A percentile compares a stretch with the other conserved stretches of the same genome.
Evolutionary conservation across 1,140 invertebrate species (phyloP).

Genomic region (Paracyclopina nana): DNA sequence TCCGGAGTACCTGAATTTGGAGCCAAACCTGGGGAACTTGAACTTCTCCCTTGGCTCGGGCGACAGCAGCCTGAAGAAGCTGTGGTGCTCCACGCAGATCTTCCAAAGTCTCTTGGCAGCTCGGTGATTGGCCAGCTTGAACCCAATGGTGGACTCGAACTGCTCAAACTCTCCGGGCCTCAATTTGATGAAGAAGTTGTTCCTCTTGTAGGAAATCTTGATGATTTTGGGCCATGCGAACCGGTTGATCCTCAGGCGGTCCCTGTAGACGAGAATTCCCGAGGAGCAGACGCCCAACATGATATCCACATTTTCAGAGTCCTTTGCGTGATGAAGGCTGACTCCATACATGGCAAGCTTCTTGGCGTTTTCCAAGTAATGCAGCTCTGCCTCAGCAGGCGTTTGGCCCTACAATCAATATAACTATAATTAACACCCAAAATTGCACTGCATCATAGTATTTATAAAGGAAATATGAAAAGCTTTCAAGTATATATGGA

Average conservation of each 20-base stretch:
- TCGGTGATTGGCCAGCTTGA: slow-evolving; percentile 81
- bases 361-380: slow-evolving; percentile 92
- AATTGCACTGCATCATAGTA: too few relatives aligned
- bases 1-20: slow-evolving; percentile 83
- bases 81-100: slow-evolving; percentile 96
- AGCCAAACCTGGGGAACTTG: slow-evolving; percentile 68
- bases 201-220: slow-evolving; percentile 95
- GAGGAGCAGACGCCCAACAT: slow-evolving; percentile 89
- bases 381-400: slow-evolving; percentile 82
- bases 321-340: slow-evolving; percentile 84
- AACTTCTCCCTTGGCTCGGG: slow-evolving; percentile 62
- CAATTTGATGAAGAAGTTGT: slow-evolving; percentile 96
- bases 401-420: slow-evolving; percentile 71
- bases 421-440: too few relatives aligned
- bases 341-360: slow-evolving; percentile 96
- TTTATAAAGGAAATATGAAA: too few relatives aligned
- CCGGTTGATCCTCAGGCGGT: slow-evolving; percentile 69
- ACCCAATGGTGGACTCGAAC: slow-evolving; percentile 87
- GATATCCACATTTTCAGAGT: slow-evolving; percentile 86
- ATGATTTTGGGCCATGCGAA: slow-evolving; percentile 99
- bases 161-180: slow-evolving; percentile 94
- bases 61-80: slow-evolving; percentile 68
- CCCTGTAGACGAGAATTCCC: slow-evolving; percentile 81
- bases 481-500: too few relatives aligned
- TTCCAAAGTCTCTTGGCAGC: slow-evolving; percentile 96